These are phyloP conservation scores for Drosophila subobscura DNA, from an alignment of 1,140 invertebrate species.

Conservation along the genomic window DNA sequence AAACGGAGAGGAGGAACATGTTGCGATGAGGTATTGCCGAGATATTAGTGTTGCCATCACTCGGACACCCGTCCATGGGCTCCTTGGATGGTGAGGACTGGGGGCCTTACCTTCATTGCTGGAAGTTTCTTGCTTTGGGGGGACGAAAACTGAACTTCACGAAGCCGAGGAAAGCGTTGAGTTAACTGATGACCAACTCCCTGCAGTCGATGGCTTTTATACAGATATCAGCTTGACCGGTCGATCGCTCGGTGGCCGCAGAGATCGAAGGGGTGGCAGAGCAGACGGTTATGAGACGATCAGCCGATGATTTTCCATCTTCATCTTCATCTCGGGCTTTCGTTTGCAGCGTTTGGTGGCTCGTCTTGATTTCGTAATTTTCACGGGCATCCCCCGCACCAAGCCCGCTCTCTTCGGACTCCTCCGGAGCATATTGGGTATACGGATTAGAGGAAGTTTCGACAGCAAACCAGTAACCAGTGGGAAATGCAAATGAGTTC, in stretches of 20 bases:
- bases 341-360: neutral
- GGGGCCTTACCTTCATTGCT: constrained; percentile 69
- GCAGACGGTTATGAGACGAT: neutral
- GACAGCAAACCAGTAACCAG: constrained; percentile 10
- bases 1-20: neutral
- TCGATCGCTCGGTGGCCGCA: neutral
- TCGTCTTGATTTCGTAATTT: constrained; percentile 30
- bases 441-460: constrained; percentile 15
- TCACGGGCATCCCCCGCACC: neutral
- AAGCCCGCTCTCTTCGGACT: neutral
- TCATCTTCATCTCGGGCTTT: neutral
- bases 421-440: too few species aligned
- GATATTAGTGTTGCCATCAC: too few species aligned
- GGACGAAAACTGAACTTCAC: constrained; percentile 76
- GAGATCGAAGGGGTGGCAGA: too few species aligned
- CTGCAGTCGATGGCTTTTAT: constrained; percentile 47
- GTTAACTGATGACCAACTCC: constrained; percentile 61
- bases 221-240: constrained; percentile 4
- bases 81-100: neutral
- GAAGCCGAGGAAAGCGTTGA: constrained; percentile 59
- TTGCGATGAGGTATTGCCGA: neutral
- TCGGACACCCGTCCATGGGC: neutral
- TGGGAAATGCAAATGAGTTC: constrained; percentile 39
- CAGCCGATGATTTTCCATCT: constrained; percentile 38
- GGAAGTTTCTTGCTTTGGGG: constrained; percentile 79